A percentile compares a stretch with the other conserved stretches of the same genome.
Conservation (phyloP, 2,797 vertebrate species). For the Calcarius lapponicus region DNA sequence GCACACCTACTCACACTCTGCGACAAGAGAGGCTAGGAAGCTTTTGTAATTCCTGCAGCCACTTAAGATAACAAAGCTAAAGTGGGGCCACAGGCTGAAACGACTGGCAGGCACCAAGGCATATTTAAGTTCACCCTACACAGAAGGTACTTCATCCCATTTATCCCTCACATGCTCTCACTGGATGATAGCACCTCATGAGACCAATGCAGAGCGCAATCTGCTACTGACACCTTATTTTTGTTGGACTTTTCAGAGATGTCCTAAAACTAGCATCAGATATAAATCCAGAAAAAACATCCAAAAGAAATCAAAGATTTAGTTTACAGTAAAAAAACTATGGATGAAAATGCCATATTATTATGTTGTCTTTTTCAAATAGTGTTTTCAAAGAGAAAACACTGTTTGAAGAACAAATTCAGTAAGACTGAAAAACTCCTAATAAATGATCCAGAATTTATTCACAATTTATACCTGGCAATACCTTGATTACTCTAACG, state of each 20-base stretch:
- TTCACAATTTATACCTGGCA: background rate
- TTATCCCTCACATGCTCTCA: fast-evolving
- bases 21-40: background rate
- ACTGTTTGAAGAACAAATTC: background rate
- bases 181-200: fast-evolving
- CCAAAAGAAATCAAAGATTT: background rate
- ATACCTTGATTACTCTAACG: background rate
- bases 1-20: background rate
- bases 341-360: background rate
- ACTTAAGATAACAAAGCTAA: background rate
- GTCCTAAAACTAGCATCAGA: background rate
- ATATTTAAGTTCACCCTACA: background rate
- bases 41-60: background rate
- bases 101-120: fast-evolving
- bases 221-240: background rate
- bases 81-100: background rate
- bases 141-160: background rate
- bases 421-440: background rate
- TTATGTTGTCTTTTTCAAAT: background rate
- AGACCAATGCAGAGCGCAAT: background rate
- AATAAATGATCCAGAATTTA: background rate
- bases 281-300: background rate
- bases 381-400: background rate
- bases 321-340: background rate
- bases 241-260: background rate